phyloP scores from a whole-genome alignment of 53 echinoderm and acorn worm species.

The Patiria pectinifera region DNA sequence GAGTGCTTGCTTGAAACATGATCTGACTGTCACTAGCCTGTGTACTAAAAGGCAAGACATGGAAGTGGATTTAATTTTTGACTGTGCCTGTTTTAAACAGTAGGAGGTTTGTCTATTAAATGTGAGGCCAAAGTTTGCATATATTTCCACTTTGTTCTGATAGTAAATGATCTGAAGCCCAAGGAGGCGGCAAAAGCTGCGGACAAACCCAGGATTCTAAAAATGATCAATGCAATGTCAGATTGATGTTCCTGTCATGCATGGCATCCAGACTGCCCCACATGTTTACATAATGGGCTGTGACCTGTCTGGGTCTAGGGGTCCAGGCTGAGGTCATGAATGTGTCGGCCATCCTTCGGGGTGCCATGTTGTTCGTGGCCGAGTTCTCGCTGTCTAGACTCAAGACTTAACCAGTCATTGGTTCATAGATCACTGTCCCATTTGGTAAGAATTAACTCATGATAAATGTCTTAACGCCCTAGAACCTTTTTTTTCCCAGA shows the following conservation, averaged over 20 bases:
- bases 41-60: too few relatives aligned
- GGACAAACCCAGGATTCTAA: too few relatives aligned
- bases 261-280: conserved; percentile 49
- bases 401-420: neutral
- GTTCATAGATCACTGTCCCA: neutral
- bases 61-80: too few relatives aligned
- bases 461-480: neutral
- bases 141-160: too few relatives aligned
- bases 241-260: conserved; percentile 12
- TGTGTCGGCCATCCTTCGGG: neutral
- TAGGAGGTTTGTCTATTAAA: too few relatives aligned
- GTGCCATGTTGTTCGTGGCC: neutral
- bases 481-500: too few relatives aligned
- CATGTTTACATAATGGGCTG: conserved; percentile 23
- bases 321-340: conserved; percentile 21
- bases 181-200: too few relatives aligned
- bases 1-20: too few relatives aligned
- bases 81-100: too few relatives aligned
- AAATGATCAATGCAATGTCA: neutral
- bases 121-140: too few relatives aligned
- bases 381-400: conserved; percentile 27
- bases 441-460: conserved; percentile 6
- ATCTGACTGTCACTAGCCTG: too few relatives aligned
- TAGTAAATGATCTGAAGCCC: too few relatives aligned
- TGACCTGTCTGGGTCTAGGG: conserved; percentile 31